Evolutionary conservation across 2,113 vertebrate genomes (phyloP), one percentile per base, ranked within the genome.

Genomic region (Sinocyclocheilus grahami): DNA sequence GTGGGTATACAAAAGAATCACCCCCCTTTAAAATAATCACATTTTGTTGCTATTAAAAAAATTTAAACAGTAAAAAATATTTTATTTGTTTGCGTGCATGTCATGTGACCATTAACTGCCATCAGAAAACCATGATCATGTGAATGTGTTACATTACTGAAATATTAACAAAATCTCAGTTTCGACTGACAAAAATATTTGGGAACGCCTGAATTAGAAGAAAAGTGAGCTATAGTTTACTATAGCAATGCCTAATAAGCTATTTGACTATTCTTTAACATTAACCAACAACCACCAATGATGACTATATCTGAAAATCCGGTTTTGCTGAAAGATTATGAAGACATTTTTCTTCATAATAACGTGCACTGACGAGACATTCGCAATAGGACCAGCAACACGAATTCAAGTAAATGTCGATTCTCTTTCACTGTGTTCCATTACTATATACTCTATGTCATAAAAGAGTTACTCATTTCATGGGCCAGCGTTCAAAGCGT

Each of bases 401-500:
- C 6, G 3, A 51, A 53, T 77, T 24, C 30, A 51, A 77, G 12
- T 27, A 77, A 77, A 77, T 14, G 22, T 16, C 75, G 71, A 62
- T 63, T 84, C 60, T 76, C 89, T 91, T 80, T 76, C 89, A 83
- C 84, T 77, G 89, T 85, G 85, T 92, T 93, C 92, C 92, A 93
- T 93, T 85, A 89, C 89, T 76, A 48, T 85, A 88, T 87, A 78
- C 55, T 90, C 90, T 90, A 89, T 83, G 69, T 90, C 82, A 90
- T 93, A 91, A 93, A 93, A 91, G 86, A 88, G 90, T 93, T 93
- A 93, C 91, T 93, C 93, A 93, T 91, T 88, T 75, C 18, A 69
- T 88, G 91, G 93, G 92, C 88, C 71, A 16, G 78, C 88, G 90
- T 94, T 94, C 90, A 94, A 93, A 94, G 92, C 91, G 89, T 92